These are phyloP conservation scores for Hyla sarda DNA, from an alignment of 2,113 vertebrate genomes.

Conservation along the genomic window DNA sequence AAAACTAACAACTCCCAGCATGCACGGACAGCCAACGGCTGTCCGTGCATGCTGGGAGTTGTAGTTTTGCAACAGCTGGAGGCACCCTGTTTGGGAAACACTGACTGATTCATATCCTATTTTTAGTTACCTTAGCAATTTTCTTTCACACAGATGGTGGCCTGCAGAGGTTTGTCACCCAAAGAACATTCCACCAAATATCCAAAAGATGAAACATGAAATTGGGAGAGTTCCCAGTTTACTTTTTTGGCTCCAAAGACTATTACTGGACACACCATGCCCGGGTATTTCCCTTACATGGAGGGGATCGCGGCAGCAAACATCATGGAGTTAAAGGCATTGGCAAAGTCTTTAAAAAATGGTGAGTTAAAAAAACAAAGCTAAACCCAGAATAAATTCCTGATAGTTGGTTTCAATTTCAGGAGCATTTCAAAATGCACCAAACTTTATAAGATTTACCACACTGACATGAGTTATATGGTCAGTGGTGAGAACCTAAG, in stretches of 20 bases:
- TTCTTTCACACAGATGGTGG: constrained; percentile 89
- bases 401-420: too few species aligned
- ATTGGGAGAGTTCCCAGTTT: constrained; percentile 98
- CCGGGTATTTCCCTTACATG: constrained; percentile 96
- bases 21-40: too few species aligned
- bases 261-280: constrained; percentile 99
- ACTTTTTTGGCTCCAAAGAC: constrained; percentile 99
- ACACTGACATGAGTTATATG: neutral
- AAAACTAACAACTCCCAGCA: too few species aligned
- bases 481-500: too few species aligned
- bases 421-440: neutral
- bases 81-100: too few species aligned
- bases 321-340: constrained; percentile 88
- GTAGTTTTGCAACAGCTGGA: too few species aligned
- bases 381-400: neutral
- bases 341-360: constrained; percentile 95
- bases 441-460: neutral
- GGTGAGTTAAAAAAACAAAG: constrained; percentile 71
- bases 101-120: too few species aligned
- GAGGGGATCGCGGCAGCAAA: constrained; percentile 94
- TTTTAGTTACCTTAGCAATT: neutral
- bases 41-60: too few species aligned
- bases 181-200: constrained; percentile 94
- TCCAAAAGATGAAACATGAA: constrained; percentile 97
- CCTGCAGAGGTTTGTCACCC: constrained; percentile 97